Base-by-base conservation (phyloP, 2,888 invertebrate genomes). In the Dolichopus griseipennis region DNA sequence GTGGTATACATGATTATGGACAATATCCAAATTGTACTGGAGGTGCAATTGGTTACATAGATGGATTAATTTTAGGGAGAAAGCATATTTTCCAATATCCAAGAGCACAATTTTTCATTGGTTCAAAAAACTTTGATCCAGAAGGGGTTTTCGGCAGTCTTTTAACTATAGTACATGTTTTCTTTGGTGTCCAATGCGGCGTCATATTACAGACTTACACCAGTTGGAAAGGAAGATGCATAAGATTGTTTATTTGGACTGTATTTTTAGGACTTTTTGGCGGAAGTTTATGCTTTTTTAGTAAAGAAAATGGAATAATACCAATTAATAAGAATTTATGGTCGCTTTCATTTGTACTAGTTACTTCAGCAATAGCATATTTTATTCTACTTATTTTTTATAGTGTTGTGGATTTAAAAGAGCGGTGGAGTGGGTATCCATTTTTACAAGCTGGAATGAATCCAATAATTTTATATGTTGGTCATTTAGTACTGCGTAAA, bases 301-400 rank as follows among this genome's bases (percentile, higher is more conserved):
- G 88, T 0, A 84, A 87, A 73, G 90, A 93, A 74, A 86, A 86
- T 65, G 93, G 93, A 8, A 83, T 88, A 67, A 89, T 97, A 74
- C 97, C 97, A 0, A 84, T 97, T 62, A 97, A 96, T 78, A 97
- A 97, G 84, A 93, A 93, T 78, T 83, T 97, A n/a, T 97, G 97
- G 76, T 81, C 96, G 0, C 81, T 93, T 66, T 96, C 96, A 0
- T 97, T 90, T 81, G 93, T 95, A 0, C 82, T 94, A 63, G 88
- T 91, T 1, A 92, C 95, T 4, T 87, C 91, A 7, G 87, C 89
- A 0, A 85, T 93, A 75, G 92, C 92, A 2, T 88, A 92, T 73
- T 79, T 90, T 0, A 77, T 95, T 10, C 85, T 97, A 18, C 84
- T 89, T 22, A 73, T 88, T 68, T 88, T 89, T 78, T 96, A 95